Evolutionary conservation across 2,888 invertebrate species (phyloP).

Genomic region (Pimpla rufipes): DNA sequence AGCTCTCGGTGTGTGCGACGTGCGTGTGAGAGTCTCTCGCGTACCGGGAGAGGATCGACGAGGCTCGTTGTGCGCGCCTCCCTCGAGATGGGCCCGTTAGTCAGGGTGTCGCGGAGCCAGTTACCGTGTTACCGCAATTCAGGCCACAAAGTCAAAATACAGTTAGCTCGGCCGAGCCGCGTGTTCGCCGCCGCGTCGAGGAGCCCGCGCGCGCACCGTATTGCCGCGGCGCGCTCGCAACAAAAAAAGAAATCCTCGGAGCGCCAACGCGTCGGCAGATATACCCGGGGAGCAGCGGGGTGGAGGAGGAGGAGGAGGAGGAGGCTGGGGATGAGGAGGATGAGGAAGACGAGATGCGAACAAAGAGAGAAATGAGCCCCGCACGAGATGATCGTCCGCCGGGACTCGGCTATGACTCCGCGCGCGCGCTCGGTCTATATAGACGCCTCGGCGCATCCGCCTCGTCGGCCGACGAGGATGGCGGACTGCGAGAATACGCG

Average conservation of each 20-base stretch:
- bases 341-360: slow-evolving; percentile 56
- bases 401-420: slow-evolving; percentile 36
- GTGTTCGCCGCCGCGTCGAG: slow-evolving; percentile 63
- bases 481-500: slow-evolving; percentile 44
- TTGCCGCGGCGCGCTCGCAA: slow-evolving; percentile 47
- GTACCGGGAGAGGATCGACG: slow-evolving; percentile 54
- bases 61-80: slow-evolving; percentile 61
- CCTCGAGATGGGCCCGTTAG: slow-evolving; percentile 80
- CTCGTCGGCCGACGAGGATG: slow-evolving; percentile 15
- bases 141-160: slow-evolving; percentile 86
- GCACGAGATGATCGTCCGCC: slow-evolving; percentile 43
- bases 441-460: slow-evolving; percentile 16
- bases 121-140: slow-evolving; percentile 86
- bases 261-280: slow-evolving; percentile 57
- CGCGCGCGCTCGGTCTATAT: neutral
- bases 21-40: slow-evolving; percentile 27
- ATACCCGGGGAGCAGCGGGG: slow-evolving; percentile 24
- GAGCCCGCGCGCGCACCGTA: slow-evolving; percentile 46
- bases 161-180: slow-evolving; percentile 81
- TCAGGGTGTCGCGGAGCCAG: slow-evolving; percentile 84
- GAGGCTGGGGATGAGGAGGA: slow-evolving; percentile 41
- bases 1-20: neutral
- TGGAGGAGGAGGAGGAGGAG: slow-evolving; percentile 13
- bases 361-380: slow-evolving; percentile 49
- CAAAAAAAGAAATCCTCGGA: slow-evolving; percentile 57